Percentiles rank a stretch among this genome's conserved stretches.
Conservation (phyloP, 2,888 invertebrate species). For the Cryptus armator region DNA sequence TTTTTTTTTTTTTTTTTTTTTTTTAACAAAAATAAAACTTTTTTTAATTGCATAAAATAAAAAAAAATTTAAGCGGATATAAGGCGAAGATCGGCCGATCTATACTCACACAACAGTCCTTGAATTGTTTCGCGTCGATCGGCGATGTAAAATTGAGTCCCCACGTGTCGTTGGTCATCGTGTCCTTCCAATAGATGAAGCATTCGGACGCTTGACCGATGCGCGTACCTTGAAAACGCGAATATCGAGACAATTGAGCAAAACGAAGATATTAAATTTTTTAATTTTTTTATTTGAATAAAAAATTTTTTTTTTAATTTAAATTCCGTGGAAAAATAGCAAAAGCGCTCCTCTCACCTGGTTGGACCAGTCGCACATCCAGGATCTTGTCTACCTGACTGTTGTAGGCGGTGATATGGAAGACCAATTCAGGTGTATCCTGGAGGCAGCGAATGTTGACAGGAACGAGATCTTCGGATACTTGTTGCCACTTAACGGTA, state of each 20-base stretch:
- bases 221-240: slow-evolving; percentile 90
- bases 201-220: slow-evolving; percentile 99
- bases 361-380: slow-evolving; percentile 98
- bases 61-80: background rate
- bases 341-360: slow-evolving; percentile 89
- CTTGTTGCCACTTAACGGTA: slow-evolving; percentile 98
- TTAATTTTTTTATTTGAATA: background rate
- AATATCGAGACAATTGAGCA: too few species aligned
- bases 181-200: slow-evolving; percentile 99
- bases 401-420: slow-evolving; percentile 99
- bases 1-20: too few species aligned
- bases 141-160: slow-evolving; percentile 99
- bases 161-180: slow-evolving; percentile 99
- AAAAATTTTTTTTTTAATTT: background rate
- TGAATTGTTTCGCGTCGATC: slow-evolving; percentile 98
- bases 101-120: slow-evolving; percentile 97
- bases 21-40: too few species aligned
- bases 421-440: slow-evolving; percentile 98
- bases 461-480: slow-evolving; percentile 98
- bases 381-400: slow-evolving; percentile 99
- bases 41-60: too few species aligned
- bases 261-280: background rate
- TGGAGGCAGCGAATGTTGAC: slow-evolving; percentile 99
- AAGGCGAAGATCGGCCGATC: slow-evolving; percentile 60
- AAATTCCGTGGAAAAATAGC: background rate